Evolutionary conservation across 2,797 vertebrate genomes (phyloP).

Genomic region (Remorina albescens): DNA sequence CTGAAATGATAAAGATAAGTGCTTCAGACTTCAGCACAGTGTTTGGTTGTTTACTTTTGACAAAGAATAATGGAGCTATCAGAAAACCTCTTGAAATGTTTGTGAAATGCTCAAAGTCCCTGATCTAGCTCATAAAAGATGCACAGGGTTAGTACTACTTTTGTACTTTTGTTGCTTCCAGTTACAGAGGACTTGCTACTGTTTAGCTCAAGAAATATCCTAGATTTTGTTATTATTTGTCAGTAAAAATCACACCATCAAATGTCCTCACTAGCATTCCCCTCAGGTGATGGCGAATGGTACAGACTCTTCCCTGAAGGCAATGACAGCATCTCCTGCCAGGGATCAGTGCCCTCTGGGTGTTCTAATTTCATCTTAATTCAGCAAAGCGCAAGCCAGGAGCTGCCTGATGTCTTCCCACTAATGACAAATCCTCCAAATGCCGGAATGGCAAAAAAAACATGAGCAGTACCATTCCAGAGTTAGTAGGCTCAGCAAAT

Average conservation of each 20-base stretch:
- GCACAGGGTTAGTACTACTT: no score
- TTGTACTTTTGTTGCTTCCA: slow-evolving; percentile 16
- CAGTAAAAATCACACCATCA: no score
- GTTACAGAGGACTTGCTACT: slow-evolving; percentile 19
- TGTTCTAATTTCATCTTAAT: slow-evolving; percentile 50
- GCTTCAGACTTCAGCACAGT: slow-evolving; percentile 9
- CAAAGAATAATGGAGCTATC: slow-evolving; percentile 32
- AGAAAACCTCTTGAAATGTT: slow-evolving; percentile 36
- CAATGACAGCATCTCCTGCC: slow-evolving; percentile 30
- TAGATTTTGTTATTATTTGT: no score
- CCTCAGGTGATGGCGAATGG: slow-evolving; percentile 61
- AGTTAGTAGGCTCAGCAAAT: slow-evolving; percentile 30
- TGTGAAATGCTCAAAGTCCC: slow-evolving; percentile 25
- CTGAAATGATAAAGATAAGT: slow-evolving; percentile 27
- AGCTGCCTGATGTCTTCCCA: slow-evolving; percentile 31
- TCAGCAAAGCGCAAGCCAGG: slow-evolving; percentile 29
- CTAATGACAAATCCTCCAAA: slow-evolving; percentile 46
- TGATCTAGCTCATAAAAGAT: slow-evolving; percentile 20
- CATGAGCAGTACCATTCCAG: not conserved
- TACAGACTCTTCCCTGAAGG: slow-evolving; percentile 47
- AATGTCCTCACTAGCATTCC: slow-evolving; percentile 36
- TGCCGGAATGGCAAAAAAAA: slow-evolving; percentile 36
- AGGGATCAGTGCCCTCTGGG: slow-evolving; percentile 34
- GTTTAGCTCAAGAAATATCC: slow-evolving; percentile 5
- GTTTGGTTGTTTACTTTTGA: slow-evolving; percentile 17